Percentiles rank a stretch among this genome's conserved stretches.
phyloP scores from a whole-genome alignment of 2,113 vertebrate species.

The Anas platyrhynchos region DNA sequence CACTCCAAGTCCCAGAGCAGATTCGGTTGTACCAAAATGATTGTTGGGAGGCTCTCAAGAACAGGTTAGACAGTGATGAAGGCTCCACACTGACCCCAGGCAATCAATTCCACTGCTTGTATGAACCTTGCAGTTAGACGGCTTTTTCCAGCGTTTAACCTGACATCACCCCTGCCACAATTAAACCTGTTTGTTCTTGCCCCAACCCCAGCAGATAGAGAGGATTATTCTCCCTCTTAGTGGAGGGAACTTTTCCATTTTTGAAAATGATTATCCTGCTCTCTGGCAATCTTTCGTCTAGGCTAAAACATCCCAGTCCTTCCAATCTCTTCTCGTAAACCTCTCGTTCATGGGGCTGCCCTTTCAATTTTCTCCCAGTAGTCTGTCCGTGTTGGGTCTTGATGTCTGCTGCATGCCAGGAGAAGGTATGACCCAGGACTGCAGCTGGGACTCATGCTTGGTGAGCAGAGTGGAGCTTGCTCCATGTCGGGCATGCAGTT shows the following conservation, averaged over 20 bases:
- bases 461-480: not conserved
- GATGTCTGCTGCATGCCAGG: not conserved
- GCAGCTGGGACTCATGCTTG: not conserved
- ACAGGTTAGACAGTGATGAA: constrained; percentile 9
- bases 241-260: not conserved
- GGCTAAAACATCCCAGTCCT: not conserved
- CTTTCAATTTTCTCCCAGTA: not conserved
- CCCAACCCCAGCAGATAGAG: not conserved
- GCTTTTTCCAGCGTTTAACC: not conserved
- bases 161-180: not conserved
- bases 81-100: constrained; percentile 10
- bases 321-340: not conserved
- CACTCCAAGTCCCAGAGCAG: not conserved
- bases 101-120: constrained; percentile 26
- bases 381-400: not conserved
- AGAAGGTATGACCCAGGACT: not conserved
- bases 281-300: not conserved
- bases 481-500: rapidly evolving
- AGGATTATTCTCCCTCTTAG: not conserved
- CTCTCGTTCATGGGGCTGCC: not conserved
- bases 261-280: not conserved
- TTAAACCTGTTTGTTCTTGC: constrained; percentile 44
- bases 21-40: constrained; percentile 7
- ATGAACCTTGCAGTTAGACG: not conserved
- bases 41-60: not conserved